Evolutionary conservation across 2,113 vertebrate genomes (phyloP).

Genomic region (Aplodontia rufa): DNA sequence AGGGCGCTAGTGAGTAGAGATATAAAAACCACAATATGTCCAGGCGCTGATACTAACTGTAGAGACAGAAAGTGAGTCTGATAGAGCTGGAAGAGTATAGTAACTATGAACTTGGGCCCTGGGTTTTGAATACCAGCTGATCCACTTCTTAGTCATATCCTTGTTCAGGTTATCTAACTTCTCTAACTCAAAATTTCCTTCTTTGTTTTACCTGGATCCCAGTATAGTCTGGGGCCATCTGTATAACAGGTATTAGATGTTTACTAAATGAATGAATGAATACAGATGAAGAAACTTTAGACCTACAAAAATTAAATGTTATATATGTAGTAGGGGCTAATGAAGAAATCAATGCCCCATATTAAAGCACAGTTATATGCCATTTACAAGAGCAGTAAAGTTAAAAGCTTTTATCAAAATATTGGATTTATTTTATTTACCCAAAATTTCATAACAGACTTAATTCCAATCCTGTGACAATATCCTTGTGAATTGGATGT

Average conservation of each 20-base stretch:
- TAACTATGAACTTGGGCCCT: not conserved
- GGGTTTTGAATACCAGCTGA: not conserved
- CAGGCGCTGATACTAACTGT: not conserved
- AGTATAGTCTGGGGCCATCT: not conserved
- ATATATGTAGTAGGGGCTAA: not conserved
- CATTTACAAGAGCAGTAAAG: slow-evolving; percentile 1
- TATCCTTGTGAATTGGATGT: not conserved
- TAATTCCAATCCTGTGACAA: not conserved
- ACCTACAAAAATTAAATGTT: not conserved
- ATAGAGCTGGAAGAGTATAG: not conserved
- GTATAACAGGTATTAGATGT: not conserved
- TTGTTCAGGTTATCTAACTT: not conserved
- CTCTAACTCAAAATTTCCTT: not conserved
- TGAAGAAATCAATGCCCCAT: not conserved
- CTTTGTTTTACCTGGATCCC: not conserved
- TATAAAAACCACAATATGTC: not conserved
- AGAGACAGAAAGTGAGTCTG: not conserved
- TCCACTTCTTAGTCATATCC: not conserved
- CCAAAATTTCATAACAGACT: not conserved
- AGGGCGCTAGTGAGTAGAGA: not conserved
- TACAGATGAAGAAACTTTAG: not conserved
- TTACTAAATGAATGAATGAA: slow-evolving; percentile 7
- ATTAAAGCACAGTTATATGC: not conserved
- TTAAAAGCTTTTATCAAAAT: not conserved
- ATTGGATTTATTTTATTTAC: slow-evolving; percentile 27